These are phyloP conservation scores for Metopia argyrocephala DNA, from an alignment of 2,888 invertebrate genomes.

Conservation along the genomic window DNA sequence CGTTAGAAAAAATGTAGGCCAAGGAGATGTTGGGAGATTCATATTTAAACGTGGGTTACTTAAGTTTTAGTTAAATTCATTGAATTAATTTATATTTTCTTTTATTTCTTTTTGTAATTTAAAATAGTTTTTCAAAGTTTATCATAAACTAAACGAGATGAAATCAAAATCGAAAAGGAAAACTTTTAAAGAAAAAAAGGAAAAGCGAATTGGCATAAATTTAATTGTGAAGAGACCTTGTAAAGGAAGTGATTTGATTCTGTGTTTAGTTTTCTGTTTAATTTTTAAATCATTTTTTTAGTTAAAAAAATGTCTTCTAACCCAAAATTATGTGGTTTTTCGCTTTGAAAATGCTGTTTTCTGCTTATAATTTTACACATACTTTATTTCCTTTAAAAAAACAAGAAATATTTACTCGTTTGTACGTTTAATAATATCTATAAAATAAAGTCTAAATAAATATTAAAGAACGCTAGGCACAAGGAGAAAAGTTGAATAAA, in stretches of 20 bases:
- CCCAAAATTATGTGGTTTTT: too few relatives aligned
- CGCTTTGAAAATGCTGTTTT: too few relatives aligned
- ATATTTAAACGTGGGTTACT: slow-evolving; percentile 25
- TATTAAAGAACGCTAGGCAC: neutral
- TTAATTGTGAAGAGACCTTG: too few relatives aligned
- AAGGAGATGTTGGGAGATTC: slow-evolving; percentile 31
- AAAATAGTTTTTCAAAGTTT: slow-evolving; percentile 39
- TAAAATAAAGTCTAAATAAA: slow-evolving; percentile 46
- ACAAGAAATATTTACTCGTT: slow-evolving; percentile 21
- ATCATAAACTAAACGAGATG: too few relatives aligned
- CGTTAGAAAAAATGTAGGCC: slow-evolving; percentile 35
- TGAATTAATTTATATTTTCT: slow-evolving; percentile 41
- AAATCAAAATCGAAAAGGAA: too few relatives aligned
- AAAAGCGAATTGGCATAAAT: too few relatives aligned
- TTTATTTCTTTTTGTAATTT: slow-evolving; percentile 25
- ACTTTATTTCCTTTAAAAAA: neutral
- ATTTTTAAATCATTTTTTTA: too few relatives aligned
- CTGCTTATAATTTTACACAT: neutral
- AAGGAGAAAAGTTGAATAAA: slow-evolving; percentile 22
- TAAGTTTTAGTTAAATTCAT: slow-evolving; percentile 45
- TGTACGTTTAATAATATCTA: slow-evolving; percentile 48
- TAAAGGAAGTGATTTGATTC: too few relatives aligned
- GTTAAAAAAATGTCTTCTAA: too few relatives aligned
- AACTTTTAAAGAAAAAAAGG: too few relatives aligned
- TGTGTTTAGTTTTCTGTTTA: too few relatives aligned